Conservation (phyloP, 2,113 vertebrate species). For the Scartelaos histophorus region DNA sequence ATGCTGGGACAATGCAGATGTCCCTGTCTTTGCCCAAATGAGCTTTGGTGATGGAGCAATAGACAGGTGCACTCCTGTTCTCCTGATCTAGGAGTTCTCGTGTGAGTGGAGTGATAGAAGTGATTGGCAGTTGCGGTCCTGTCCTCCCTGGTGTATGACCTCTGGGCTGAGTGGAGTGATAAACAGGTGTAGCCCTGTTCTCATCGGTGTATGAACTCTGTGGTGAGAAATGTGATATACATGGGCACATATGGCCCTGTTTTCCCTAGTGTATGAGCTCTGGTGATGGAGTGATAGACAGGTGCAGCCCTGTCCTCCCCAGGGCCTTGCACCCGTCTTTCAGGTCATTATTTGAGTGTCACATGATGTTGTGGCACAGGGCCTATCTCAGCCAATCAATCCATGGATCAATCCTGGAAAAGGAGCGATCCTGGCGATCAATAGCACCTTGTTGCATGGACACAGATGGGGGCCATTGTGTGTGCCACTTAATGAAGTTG, state of each 20-base stretch:
- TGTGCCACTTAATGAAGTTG: slow-evolving; percentile 84
- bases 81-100: too few relatives aligned
- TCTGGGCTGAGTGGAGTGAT: too few relatives aligned
- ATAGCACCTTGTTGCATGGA: slow-evolving; percentile 76
- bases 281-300: neutral
- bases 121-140: too few relatives aligned
- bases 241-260: neutral
- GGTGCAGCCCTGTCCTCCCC: slow-evolving; percentile 37
- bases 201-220: too few relatives aligned
- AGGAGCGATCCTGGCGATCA: slow-evolving; percentile 78
- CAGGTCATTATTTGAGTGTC: slow-evolving; percentile 78
- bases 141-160: too few relatives aligned
- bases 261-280: neutral
- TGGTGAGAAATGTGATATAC: too few relatives aligned
- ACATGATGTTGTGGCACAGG: slow-evolving; percentile 60
- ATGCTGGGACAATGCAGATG: too few relatives aligned
- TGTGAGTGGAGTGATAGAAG: too few relatives aligned
- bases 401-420: slow-evolving; percentile 75
- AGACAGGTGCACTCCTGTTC: too few relatives aligned
- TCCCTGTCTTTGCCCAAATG: too few relatives aligned
- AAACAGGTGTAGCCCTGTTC: too few relatives aligned
- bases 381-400: slow-evolving; percentile 79
- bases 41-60: too few relatives aligned
- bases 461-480: slow-evolving; percentile 71
- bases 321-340: neutral